These are phyloP conservation scores for Hirundo rustica DNA, from an alignment of 2,797 vertebrate genomes.

Conservation along the genomic window DNA sequence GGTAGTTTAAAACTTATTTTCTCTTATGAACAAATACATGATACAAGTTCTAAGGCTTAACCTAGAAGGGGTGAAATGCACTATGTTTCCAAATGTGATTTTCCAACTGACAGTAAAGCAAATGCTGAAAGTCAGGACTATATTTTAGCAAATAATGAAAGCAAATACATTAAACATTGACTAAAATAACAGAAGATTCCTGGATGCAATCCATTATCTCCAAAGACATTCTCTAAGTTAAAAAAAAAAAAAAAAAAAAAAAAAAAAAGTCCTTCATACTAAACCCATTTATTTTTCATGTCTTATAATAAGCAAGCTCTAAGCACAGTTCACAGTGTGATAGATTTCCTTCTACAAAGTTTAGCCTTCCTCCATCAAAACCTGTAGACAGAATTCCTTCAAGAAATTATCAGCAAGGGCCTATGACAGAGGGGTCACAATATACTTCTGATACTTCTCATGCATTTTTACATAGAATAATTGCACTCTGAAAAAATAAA, in stretches of 20 bases:
- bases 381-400: background rate
- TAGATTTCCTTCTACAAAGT: conserved; percentile 49
- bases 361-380: background rate
- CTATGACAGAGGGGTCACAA: conserved; percentile 34
- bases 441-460: background rate
- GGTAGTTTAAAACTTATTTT: background rate
- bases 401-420: conserved; percentile 26
- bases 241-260: background rate
- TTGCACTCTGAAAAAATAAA: background rate
- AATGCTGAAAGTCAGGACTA: background rate
- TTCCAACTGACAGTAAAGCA: background rate
- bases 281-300: conserved; percentile 52
- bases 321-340: conserved; percentile 23
- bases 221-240: background rate
- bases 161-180: background rate
- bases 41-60: background rate
- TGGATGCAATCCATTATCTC: background rate
- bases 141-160: conserved; percentile 27
- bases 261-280: background rate
- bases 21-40: background rate
- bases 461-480: conserved; percentile 8
- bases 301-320: conserved; percentile 31
- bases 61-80: background rate
- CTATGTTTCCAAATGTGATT: background rate
- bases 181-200: background rate